Evolutionary conservation across 2,113 vertebrate species (phyloP), one percentile per base, ranked within the genome.

Genomic region (Hirundichthys speculiger): DNA sequence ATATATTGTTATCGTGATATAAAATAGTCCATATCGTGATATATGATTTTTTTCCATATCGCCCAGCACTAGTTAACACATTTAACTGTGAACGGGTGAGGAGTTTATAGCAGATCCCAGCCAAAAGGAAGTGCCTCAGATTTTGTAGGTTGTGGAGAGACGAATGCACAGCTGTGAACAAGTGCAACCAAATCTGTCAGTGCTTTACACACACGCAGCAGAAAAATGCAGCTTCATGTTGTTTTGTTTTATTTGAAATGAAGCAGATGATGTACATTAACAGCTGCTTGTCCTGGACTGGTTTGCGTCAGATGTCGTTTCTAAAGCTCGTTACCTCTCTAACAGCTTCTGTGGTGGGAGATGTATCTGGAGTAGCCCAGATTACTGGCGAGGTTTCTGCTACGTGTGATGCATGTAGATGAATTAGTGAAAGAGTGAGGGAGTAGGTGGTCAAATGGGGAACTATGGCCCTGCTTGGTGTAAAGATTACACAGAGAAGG

Each of bases 351-450:
- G 52, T 20, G 19, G 78, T 45, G 61, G 2, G 6, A 10, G 30
- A 34, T 34, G 30, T 34, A 34, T 72, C 60, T 59, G 24, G 30
- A 76, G 45, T 52, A 16, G 57, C 43, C 53, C 10, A 34, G 51
- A 45, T 54, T 13, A 45, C 70, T 75, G 68, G 63, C 66, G 55
- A 73, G 74, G 40, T 53, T 73, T 64, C 49, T 2, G 34, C 73
- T 73, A 77, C 40, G 59, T 74, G 81, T 58, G 82, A 66, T 69
- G 82, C 84, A 86, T 88, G 66, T 75, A 51, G 82, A 88, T 86
- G 60, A 68, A 74, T 82, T 51, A 56, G 67, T 42, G 69, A 60
- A 56, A 72, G 69, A 53, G 48, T 59, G 67, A 52, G 46, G 60
- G 52, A 51, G 57, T 19, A 8, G 14, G 47, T 65, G 40, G 30